Conservation (phyloP, 2,797 vertebrate genomes). For the Cheirogaleus major region DNA sequence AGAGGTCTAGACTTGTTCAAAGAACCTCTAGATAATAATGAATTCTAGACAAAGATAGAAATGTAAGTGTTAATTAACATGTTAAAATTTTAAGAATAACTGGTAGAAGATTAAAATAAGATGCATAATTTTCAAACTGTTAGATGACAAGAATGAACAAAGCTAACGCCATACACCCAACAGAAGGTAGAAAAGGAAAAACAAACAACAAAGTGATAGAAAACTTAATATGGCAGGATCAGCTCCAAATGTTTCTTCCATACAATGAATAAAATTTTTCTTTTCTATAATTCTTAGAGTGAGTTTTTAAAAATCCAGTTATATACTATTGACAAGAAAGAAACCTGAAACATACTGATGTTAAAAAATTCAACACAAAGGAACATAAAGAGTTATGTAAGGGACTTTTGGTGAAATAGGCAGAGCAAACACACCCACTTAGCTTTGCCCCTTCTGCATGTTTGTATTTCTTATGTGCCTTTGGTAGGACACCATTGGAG, state of each 20-base stretch:
- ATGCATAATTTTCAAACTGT: neutral
- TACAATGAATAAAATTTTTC: neutral
- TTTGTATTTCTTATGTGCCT: neutral
- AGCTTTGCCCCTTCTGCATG: neutral
- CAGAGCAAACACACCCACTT: neutral
- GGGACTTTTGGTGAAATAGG: neutral
- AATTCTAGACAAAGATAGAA: neutral
- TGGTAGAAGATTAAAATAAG: neutral
- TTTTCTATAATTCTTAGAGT: neutral
- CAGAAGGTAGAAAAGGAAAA: neutral
- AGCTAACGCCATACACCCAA: neutral
- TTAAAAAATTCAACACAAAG: neutral
- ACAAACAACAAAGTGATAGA: neutral
- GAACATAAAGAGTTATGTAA: neutral
- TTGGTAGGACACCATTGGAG: neutral
- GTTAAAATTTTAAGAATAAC: neutral
- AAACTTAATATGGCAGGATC: neutral
- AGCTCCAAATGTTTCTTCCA: neutral
- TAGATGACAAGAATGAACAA: neutral
- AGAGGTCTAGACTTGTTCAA: neutral
- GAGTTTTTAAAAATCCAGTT: neutral
- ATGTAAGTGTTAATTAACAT: neutral
- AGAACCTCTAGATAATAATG: neutral
- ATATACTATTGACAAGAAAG: neutral
- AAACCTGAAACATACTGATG: neutral